Percentiles rank a stretch among this genome's conserved stretches.
These are phyloP conservation scores for Anguilla rostrata DNA, from an alignment of 2,113 vertebrate species.

Conservation along the genomic window DNA sequence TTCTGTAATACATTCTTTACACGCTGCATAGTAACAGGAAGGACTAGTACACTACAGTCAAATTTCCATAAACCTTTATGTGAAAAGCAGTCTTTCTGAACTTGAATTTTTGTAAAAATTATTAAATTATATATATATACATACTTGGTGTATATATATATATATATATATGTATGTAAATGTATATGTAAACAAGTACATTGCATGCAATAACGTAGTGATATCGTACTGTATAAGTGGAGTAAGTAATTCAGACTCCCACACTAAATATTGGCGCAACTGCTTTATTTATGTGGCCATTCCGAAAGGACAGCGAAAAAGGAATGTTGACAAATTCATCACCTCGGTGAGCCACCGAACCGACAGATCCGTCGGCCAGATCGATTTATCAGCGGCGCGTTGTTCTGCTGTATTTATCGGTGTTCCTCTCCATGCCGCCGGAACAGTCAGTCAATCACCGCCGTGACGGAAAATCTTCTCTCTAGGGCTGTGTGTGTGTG, in stretches of 20 bases:
- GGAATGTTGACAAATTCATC: not conserved
- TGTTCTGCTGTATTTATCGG: not conserved
- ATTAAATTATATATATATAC: too few species aligned
- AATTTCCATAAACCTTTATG: not conserved
- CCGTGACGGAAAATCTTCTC: slow-evolving; percentile 18
- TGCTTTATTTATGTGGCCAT: not conserved
- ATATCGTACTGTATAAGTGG: not conserved
- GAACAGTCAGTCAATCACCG: slow-evolving; percentile 1
- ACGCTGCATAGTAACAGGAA: not conserved
- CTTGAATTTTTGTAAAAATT: not conserved
- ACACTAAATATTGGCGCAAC: not conserved
- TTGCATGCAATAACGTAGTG: not conserved
- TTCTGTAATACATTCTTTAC: not conserved
- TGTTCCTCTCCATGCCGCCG: not conserved
- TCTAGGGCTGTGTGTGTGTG: not conserved
- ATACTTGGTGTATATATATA: not conserved
- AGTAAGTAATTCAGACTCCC: not conserved
- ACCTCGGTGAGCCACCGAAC: not conserved
- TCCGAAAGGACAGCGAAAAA: not conserved
- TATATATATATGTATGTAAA: too few species aligned
- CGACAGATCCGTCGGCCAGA: not conserved
- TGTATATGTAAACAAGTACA: not conserved
- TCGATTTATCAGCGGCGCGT: not conserved
- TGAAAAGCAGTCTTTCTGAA: too few species aligned
- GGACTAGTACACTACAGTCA: not conserved